Conservation (phyloP, 2,113 vertebrate species). For the Acanthisitta chloris region DNA sequence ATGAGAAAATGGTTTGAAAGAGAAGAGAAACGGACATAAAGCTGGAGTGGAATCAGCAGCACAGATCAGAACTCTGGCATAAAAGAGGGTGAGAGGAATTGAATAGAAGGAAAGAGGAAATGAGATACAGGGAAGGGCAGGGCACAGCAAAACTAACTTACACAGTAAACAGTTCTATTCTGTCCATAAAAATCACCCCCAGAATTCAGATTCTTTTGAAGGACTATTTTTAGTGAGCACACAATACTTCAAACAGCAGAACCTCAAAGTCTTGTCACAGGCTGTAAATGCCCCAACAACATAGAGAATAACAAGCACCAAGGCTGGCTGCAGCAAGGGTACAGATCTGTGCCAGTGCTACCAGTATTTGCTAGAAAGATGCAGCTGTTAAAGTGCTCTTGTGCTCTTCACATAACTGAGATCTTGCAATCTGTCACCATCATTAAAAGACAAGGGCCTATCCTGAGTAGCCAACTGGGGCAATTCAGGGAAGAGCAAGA, state of each 20-base stretch:
- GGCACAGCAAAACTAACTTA: not conserved
- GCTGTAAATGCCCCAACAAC: not conserved
- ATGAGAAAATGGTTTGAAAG: not conserved
- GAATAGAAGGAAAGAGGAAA: constrained; percentile 25
- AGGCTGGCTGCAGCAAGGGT: not conserved
- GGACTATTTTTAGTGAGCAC: not conserved
- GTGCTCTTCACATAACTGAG: not conserved
- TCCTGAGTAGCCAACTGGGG: not conserved
- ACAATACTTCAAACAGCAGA: not conserved
- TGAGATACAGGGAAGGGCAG: not conserved
- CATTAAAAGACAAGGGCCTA: not conserved
- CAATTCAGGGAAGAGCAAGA: not conserved
- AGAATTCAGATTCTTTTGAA: not conserved
- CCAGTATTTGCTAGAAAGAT: not conserved
- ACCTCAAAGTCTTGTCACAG: not conserved
- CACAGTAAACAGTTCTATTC: not conserved
- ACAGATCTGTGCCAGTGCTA: not conserved
- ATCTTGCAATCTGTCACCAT: not conserved
- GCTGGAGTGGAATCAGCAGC: not conserved
- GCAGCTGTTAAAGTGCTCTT: not conserved
- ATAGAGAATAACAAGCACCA: not conserved
- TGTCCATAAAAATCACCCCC: not conserved
- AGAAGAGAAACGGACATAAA: not conserved
- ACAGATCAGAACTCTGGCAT: not conserved
- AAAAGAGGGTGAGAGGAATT: not conserved